A percentile compares a stretch with the other conserved stretches of the same genome.
Evolutionary conservation across 2,113 vertebrate species (phyloP).

Genomic region (Odontesthes bonariensis): DNA sequence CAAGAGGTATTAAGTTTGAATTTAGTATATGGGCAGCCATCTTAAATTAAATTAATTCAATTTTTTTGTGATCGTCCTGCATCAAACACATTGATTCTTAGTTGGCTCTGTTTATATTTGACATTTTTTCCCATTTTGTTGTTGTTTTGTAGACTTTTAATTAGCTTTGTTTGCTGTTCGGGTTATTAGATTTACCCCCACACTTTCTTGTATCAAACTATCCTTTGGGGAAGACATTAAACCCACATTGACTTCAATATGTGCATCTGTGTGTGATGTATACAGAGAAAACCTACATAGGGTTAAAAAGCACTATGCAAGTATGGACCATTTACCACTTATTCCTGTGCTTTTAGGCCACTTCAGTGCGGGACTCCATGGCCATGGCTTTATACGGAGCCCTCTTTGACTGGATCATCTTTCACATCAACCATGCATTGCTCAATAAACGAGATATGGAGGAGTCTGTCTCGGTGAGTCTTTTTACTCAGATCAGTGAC

Average conservation of each 20-base stretch:
- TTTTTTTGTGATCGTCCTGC: not conserved
- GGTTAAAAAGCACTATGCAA: not conserved
- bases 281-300: not conserved
- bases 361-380: constrained; percentile 92
- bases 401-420: constrained; percentile 96
- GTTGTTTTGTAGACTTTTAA: too few relatives aligned
- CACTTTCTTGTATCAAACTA: too few relatives aligned
- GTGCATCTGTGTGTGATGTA: too few relatives aligned
- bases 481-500: not conserved
- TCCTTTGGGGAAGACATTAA: too few relatives aligned
- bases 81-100: not conserved
- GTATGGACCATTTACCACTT: not conserved
- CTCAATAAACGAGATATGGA: constrained; percentile 95
- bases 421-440: constrained; percentile 94
- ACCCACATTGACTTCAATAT: too few relatives aligned
- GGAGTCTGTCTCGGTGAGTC: constrained; percentile 89
- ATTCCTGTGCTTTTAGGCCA: constrained; percentile 79
- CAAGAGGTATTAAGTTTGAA: constrained; percentile 83
- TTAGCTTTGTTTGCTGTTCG: too few relatives aligned
- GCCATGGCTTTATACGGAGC: constrained; percentile 93
- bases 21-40: not conserved
- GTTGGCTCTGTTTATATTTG: too few relatives aligned
- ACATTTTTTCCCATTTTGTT: too few relatives aligned
- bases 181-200: too few relatives aligned
- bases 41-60: not conserved